Base-by-base conservation (phyloP, 37 sponge, comb jelly and placozoan species). In the Crambe crambe region DNA sequence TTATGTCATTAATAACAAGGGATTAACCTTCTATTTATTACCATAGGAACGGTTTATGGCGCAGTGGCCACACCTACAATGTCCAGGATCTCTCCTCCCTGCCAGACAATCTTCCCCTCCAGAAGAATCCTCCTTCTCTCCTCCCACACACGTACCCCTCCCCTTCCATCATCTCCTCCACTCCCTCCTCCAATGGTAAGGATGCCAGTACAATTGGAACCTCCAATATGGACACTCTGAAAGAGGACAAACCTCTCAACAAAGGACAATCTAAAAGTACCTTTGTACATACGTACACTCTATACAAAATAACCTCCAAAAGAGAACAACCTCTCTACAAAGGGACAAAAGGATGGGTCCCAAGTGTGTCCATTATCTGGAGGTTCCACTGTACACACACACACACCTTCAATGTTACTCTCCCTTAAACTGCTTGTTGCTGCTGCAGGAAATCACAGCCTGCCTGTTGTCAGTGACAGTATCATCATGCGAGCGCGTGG, bases 21-120 rank as follows among this genome's bases (percentile, higher is more conserved):
- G 9, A 51, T 51, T 51, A 15, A 51, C 15, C 21, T 60, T 9
- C 6, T 25, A 2, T 31, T 31, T 65, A 34, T 34, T 34, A 17
- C 66, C 10, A 2, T 44, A 74, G 66, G 4, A 51, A 65, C 18
- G 75, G 75, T 9, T 68, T 79, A 26, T 79, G 79, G 79, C 51
- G 30, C 22, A 68, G 39, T 47, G 79, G 68, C 15, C 63, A 22
- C 25, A 25, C 37, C 18, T 4, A 62, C n/a, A 27, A 67, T 4
- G 56, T 67, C 30, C 68, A 67, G 37, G 69, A 79, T 32, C 56
- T 79, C 10, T 47, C 79, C 0, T 20, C 23, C 30, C 68, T 68
- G 22, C 56, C 79, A 2, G 79, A 79, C 37, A 34, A 42, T 37
- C 79, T 68, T 37, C 68, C 56, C 25, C 56, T 79, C 79, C 72